phyloP scores from a whole-genome alignment of 2,888 invertebrate species.

The Terebella lapidaria region DNA sequence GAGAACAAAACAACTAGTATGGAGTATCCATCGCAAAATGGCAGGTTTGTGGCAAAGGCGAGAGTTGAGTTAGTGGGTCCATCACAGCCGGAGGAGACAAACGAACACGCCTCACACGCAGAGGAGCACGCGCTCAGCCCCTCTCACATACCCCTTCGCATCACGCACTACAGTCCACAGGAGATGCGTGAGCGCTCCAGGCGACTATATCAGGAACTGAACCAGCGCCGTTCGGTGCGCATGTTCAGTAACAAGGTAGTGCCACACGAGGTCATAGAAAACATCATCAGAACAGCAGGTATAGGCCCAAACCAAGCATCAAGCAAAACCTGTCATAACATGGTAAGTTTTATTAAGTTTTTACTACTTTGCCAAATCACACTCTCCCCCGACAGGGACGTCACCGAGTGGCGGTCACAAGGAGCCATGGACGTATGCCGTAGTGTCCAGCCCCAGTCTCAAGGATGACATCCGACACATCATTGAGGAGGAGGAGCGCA shows the following conservation, averaged over 20 bases:
- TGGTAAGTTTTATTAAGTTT: too few species aligned
- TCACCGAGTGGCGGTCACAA: constrained; percentile 92
- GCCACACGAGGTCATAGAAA: constrained; percentile 69
- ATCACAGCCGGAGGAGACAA: too few species aligned
- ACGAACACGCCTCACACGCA: background rate
- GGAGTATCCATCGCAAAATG: too few species aligned
- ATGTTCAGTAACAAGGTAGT: constrained; percentile 71
- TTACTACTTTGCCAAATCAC: too few species aligned
- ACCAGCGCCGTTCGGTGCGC: constrained; percentile 72
- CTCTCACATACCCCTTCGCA: too few species aligned
- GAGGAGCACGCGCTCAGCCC: too few species aligned
- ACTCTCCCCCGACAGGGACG: constrained; percentile 59
- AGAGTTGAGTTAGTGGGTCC: too few species aligned
- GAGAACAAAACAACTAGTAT: too few species aligned
- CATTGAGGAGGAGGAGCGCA: constrained; percentile 79
- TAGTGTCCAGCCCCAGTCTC: constrained; percentile 63
- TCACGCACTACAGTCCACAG: constrained; percentile 55
- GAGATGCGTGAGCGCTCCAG: constrained; percentile 62
- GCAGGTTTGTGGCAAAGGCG: background rate
- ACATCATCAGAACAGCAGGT: constrained; percentile 81
- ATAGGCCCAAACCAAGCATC: background rate
- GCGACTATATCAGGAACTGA: constrained; percentile 66
- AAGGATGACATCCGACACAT: constrained; percentile 66
- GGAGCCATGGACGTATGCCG: constrained; percentile 88
- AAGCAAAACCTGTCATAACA: background rate